Percentiles rank a stretch among this genome's conserved stretches.
These are phyloP conservation scores for Meandrina meandrites DNA, from an alignment of 92 coral and sea anemone species.

Conservation along the genomic window DNA sequence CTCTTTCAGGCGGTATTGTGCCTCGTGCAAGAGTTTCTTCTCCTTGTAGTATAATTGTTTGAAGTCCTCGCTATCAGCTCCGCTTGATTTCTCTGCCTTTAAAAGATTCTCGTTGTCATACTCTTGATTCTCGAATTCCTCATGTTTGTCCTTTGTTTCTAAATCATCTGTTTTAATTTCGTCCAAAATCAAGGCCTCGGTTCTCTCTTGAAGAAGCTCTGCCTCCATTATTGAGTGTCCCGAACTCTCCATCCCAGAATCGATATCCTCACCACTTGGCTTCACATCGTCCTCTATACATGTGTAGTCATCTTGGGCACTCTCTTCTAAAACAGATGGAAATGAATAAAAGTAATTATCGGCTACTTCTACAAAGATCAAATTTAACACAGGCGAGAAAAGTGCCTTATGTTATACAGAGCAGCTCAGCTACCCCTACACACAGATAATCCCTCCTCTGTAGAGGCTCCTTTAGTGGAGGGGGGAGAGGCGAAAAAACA, in stretches of 20 bases:
- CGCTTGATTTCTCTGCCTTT: slow-evolving; percentile 25
- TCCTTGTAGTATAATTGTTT: slow-evolving; percentile 26
- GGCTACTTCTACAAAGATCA: not conserved
- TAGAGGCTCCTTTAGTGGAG: too few relatives aligned
- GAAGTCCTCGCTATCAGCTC: slow-evolving; percentile 15
- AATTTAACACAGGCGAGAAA: not conserved
- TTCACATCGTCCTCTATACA: not conserved
- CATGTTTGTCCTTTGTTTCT: slow-evolving; percentile 19
- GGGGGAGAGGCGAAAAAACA: too few relatives aligned
- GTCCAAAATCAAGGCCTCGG: not conserved
- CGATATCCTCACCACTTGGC: slow-evolving; percentile 25
- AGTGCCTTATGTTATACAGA: not conserved
- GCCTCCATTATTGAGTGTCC: slow-evolving; percentile 35
- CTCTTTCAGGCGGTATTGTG: slow-evolving; percentile 21
- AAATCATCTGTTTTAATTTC: not conserved
- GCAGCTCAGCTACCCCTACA: too few relatives aligned
- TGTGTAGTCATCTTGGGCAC: slow-evolving; percentile 19
- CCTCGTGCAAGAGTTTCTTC: slow-evolving; percentile 5
- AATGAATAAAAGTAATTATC: not conserved
- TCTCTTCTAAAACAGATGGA: slow-evolving; percentile 6
- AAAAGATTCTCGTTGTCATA: not conserved
- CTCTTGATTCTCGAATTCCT: slow-evolving; percentile 20
- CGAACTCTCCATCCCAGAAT: slow-evolving; percentile 50
- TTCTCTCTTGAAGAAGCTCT: slow-evolving; percentile 25
- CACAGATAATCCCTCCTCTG: too few relatives aligned